These are phyloP conservation scores for Cynodonichthys magdalenae DNA, from an alignment of 2,797 vertebrate species.

Conservation along the genomic window DNA sequence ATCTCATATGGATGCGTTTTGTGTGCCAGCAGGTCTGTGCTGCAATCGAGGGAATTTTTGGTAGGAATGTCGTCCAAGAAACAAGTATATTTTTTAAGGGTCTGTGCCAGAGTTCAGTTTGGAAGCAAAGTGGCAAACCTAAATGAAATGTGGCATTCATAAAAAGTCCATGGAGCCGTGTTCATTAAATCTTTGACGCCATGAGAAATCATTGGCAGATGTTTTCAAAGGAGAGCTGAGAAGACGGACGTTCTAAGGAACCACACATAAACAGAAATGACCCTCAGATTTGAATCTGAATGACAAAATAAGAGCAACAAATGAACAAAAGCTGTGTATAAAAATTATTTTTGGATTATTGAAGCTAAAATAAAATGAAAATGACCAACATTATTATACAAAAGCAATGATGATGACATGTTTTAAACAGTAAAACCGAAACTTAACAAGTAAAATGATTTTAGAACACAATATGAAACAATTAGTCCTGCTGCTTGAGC, in stretches of 20 bases:
- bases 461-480: background rate
- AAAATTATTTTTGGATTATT: constrained; percentile 22
- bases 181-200: constrained; percentile 83
- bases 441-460: no score
- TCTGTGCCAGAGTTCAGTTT: constrained; percentile 59
- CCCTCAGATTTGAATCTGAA: constrained; percentile 56
- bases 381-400: constrained; percentile 12
- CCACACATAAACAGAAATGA: constrained; percentile 64
- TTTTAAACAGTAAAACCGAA: no score
- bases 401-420: background rate
- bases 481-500: background rate
- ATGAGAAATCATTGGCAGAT: constrained; percentile 82
- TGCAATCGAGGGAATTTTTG: constrained; percentile 48
- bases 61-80: constrained; percentile 46
- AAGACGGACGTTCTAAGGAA: constrained; percentile 45
- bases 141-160: constrained; percentile 75
- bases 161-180: constrained; percentile 66
- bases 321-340: constrained; percentile 20
- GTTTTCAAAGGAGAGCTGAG: constrained; percentile 69
- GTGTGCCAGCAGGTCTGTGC: constrained; percentile 43
- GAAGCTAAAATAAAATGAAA: background rate
- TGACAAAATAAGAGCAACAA: constrained; percentile 28
- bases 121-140: constrained; percentile 53
- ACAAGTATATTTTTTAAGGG: constrained; percentile 55
- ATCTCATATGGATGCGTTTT: constrained; percentile 31